Evolutionary conservation across 2,113 vertebrate species (phyloP), one percentile per base, ranked within the genome.

Genomic region (Recurvirostra avosetta): DNA sequence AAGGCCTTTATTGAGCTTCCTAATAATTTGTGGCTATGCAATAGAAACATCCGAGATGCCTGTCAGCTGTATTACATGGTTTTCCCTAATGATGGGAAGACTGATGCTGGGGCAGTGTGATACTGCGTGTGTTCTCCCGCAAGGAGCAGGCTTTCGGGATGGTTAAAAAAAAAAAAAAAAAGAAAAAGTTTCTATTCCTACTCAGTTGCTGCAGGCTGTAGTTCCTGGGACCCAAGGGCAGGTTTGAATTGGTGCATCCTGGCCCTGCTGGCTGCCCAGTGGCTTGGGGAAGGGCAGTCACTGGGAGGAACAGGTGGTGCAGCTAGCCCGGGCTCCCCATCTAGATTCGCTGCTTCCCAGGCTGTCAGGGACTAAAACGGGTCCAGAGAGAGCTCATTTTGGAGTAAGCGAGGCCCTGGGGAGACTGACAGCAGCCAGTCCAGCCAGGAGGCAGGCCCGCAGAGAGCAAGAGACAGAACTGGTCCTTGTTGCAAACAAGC

Each of bases 331-430:
- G 82, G 88, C 75, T 83, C 45, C 34, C 27, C 9, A 36, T 3
- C 41, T 7, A 19, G 45, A 53, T 20, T n/a, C 1, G 2, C 52
- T 78, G 52, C 66, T 94, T 88, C 63, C n/a, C 66, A 76, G 80
- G 68, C 55, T 78, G 52, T 5, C 36, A 50, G 62, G 47, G 40
- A 16, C 26, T 53, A 10, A 16, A 75, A 34, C 0, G 0, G 47
- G 47, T 56, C 32, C 16, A 74, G 58, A 76, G 62, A 70, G 58
- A 5, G 55, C 66, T 83, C 3, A 0, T 7, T 56, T 6, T 13
- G 36, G 59, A 87, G 66, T 2, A 8, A 86, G 40, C 0, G 0
- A 41, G 58, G 63, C 34, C 63, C 55, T 50, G 3, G 1, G 8
- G 66, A 62, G 75, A 41, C 36, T 14, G 52, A 45, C 45, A 65